Percentiles rank a stretch among this genome's conserved stretches.
Conservation (phyloP, 2,113 vertebrate species). For the Ophiodon elongatus region DNA sequence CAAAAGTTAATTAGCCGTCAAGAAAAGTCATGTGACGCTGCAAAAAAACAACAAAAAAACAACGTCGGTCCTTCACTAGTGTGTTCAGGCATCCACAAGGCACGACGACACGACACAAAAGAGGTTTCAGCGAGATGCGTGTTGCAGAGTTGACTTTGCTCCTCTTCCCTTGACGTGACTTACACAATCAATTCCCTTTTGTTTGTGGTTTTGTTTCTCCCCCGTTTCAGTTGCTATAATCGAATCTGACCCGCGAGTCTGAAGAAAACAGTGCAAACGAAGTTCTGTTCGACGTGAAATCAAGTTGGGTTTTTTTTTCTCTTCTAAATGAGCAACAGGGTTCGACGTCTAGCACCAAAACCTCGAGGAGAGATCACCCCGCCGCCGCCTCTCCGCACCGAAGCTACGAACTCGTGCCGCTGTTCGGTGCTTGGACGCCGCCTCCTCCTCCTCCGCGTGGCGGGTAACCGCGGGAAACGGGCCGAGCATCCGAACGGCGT, state of each 20-base stretch:
- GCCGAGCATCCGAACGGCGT: not conserved
- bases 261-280: slow-evolving; percentile 54
- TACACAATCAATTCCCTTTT: slow-evolving; percentile 52
- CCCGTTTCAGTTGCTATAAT: not conserved
- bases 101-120: not conserved
- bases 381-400: not conserved
- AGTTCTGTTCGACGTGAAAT: slow-evolving; percentile 32
- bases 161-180: not conserved
- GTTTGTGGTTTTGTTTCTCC: not conserved
- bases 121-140: slow-evolving; percentile 11
- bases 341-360: slow-evolving; percentile 57
- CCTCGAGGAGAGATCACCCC: slow-evolving; percentile 16
- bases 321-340: slow-evolving; percentile 34
- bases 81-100: slow-evolving; percentile 19
- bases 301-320: slow-evolving; percentile 55
- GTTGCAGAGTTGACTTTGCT: not conserved
- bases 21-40: slow-evolving; percentile 9
- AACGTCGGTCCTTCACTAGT: not conserved
- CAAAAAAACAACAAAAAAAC: not conserved
- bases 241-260: not conserved
- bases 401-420: not conserved
- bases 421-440: too few relatives aligned
- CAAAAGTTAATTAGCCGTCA: not conserved
- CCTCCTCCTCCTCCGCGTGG: too few relatives aligned
- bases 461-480: too few relatives aligned